phyloP scores from a whole-genome alignment of 2,888 invertebrate species.

The Synanthedon tipuliformis region DNA sequence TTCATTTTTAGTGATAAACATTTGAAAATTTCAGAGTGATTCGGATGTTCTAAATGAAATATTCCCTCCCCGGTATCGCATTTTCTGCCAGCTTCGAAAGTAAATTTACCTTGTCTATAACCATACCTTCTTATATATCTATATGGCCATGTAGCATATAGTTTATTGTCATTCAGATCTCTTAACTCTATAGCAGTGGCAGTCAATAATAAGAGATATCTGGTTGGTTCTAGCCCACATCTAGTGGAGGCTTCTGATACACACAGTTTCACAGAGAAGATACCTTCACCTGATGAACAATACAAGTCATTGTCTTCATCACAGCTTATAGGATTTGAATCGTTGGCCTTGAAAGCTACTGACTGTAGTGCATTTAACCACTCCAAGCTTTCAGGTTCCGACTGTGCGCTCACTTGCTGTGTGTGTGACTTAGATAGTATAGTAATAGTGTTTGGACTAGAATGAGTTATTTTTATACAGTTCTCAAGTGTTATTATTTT shows the following conservation, averaged over 20 bases:
- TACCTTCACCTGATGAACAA: constrained; percentile 85
- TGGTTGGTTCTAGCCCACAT: constrained; percentile 78
- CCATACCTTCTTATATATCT: constrained; percentile 86
- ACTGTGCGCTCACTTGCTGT: constrained; percentile 68
- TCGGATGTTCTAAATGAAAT: constrained; percentile 83
- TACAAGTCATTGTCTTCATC: constrained; percentile 92
- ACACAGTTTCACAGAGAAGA: constrained; percentile 82
- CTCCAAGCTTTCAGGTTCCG: constrained; percentile 77
- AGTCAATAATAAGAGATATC: constrained; percentile 80
- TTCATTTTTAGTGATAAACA: constrained; percentile 87
- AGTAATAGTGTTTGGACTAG: constrained; percentile 72
- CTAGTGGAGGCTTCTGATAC: constrained; percentile 83
- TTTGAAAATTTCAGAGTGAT: constrained; percentile 85
- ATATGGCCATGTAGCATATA: constrained; percentile 86
- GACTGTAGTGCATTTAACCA: constrained; percentile 85
- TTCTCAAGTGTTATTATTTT: constrained; percentile 87
- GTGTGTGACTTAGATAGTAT: constrained; percentile 84
- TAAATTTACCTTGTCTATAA: constrained; percentile 87
- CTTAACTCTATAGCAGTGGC: constrained; percentile 80
- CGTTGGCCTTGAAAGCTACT: constrained; percentile 81
- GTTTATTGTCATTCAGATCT: constrained; percentile 72
- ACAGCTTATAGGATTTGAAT: constrained; percentile 70
- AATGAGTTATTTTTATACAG: constrained; percentile 85
- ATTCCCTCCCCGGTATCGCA: constrained; percentile 88
- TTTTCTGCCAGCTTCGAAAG: constrained; percentile 89